Percentiles rank a stretch among this genome's conserved stretches.
These are phyloP conservation scores for Cryptophagus acutangulus DNA, from an alignment of 2,888 invertebrate species.

Conservation along the genomic window DNA sequence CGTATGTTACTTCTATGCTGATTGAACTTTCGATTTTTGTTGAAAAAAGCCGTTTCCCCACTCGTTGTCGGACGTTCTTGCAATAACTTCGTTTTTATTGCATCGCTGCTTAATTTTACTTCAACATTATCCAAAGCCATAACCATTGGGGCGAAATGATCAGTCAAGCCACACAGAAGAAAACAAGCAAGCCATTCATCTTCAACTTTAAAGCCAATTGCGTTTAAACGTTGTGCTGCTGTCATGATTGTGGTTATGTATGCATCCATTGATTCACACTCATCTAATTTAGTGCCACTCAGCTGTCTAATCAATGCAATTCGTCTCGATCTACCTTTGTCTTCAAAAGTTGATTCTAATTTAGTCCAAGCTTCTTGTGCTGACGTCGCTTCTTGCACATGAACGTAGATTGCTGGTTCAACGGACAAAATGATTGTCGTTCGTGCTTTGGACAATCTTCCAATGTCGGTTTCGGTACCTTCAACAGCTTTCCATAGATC, in stretches of 20 bases:
- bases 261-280: neutral
- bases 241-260: conserved; percentile 22
- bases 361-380: conserved; percentile 23
- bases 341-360: conserved; percentile 24
- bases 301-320: conserved; percentile 21
- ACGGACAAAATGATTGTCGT: conserved; percentile 24
- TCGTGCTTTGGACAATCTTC: no score
- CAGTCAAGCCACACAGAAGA: conserved; percentile 24
- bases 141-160: conserved; percentile 23
- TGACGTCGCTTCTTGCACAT: conserved; percentile 25
- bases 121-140: conserved; percentile 30
- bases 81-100: conserved; percentile 29
- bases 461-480: no score
- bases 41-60: neutral
- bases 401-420: conserved; percentile 24
- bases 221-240: conserved; percentile 21
- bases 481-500: conserved; percentile 14
- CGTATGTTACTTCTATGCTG: neutral
- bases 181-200: conserved; percentile 18
- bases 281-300: conserved; percentile 10
- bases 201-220: conserved; percentile 15
- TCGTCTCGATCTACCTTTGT: conserved; percentile 21
- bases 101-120: conserved; percentile 23
- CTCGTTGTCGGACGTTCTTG: no score
- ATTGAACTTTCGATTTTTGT: neutral